phyloP scores from a whole-genome alignment of 2,888 invertebrate species.

The Camptogramma bilineatum region DNA sequence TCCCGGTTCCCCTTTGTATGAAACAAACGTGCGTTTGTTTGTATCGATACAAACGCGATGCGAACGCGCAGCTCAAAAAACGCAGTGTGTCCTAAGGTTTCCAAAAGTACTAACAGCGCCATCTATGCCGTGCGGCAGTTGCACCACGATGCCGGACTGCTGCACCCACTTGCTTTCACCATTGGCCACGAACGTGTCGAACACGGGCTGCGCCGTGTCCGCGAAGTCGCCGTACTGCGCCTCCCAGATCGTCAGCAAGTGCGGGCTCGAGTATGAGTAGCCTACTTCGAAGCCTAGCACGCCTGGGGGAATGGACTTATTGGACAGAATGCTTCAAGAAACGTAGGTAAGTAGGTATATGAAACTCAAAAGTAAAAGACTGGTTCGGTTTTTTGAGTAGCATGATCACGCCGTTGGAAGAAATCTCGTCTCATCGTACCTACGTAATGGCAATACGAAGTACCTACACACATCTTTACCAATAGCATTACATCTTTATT shows the following conservation, averaged over 20 bases:
- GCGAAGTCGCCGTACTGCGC: slow-evolving; percentile 95
- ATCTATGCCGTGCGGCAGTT: slow-evolving; percentile 94
- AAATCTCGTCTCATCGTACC: too few relatives aligned
- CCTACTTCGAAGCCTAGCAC: slow-evolving; percentile 91
- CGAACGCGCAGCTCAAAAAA: too few relatives aligned
- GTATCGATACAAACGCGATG: too few relatives aligned
- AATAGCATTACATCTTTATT: too few relatives aligned
- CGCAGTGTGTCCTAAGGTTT: too few relatives aligned
- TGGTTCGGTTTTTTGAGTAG: too few relatives aligned
- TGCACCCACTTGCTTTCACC: slow-evolving; percentile 94
- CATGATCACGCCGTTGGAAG: too few relatives aligned
- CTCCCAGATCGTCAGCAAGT: slow-evolving; percentile 91
- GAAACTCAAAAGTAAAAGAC: too few relatives aligned
- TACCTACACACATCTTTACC: too few relatives aligned
- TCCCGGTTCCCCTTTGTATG: too few relatives aligned
- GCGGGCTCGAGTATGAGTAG: slow-evolving; percentile 91
- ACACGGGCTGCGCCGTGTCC: slow-evolving; percentile 88
- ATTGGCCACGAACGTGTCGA: slow-evolving; percentile 87
- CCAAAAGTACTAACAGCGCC: slow-evolving; percentile 79
- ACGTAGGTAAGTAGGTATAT: background rate
- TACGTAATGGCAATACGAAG: too few relatives aligned
- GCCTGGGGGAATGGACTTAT: slow-evolving; percentile 51
- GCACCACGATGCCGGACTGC: slow-evolving; percentile 91
- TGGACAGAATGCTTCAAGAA: background rate
- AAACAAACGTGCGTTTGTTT: too few relatives aligned